These are phyloP conservation scores for Callosobruchus maculatus DNA, from an alignment of 2,888 invertebrate genomes.

Conservation along the genomic window DNA sequence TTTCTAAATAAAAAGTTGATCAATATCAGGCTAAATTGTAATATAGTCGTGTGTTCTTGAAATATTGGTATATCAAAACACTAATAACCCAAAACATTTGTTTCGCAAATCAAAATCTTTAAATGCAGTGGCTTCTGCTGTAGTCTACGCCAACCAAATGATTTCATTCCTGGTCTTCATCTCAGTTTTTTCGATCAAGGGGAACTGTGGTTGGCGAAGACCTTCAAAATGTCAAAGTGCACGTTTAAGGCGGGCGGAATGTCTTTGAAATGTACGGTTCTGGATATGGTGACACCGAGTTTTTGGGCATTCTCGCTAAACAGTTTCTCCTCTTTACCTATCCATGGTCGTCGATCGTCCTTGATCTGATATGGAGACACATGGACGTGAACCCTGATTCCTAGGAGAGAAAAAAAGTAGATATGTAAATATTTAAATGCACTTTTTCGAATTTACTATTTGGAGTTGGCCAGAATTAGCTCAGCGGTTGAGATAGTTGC, in stretches of 20 bases:
- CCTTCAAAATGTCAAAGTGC: conserved; percentile 68
- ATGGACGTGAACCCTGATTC: conserved; percentile 70
- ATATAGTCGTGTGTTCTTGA: too few relatives aligned
- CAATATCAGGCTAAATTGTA: too few relatives aligned
- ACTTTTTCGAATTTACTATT: neutral
- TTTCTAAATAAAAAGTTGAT: too few relatives aligned
- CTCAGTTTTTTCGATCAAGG: neutral
- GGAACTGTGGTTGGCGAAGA: conserved; percentile 11
- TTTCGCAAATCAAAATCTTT: too few relatives aligned
- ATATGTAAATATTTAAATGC: neutral
- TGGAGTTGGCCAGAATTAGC: too few relatives aligned
- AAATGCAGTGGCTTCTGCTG: neutral
- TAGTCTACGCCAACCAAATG: neutral
- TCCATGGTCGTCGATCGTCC: conserved; percentile 78
- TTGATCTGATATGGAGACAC: conserved; percentile 88
- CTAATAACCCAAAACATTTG: too few relatives aligned
- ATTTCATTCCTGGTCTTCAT: neutral
- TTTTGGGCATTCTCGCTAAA: conserved; percentile 67
- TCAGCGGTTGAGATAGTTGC: too few relatives aligned
- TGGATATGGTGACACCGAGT: conserved; percentile 63
- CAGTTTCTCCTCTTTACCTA: conserved; percentile 74
- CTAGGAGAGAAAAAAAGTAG: conserved; percentile 48
- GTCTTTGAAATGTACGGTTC: conserved; percentile 61
- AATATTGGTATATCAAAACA: too few relatives aligned
- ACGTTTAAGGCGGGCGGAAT: conserved; percentile 59